A percentile compares a stretch with the other conserved stretches of the same genome.
These are phyloP conservation scores for Potamilus streckersoni DNA, from an alignment of 1,140 invertebrate genomes.

Conservation along the genomic window DNA sequence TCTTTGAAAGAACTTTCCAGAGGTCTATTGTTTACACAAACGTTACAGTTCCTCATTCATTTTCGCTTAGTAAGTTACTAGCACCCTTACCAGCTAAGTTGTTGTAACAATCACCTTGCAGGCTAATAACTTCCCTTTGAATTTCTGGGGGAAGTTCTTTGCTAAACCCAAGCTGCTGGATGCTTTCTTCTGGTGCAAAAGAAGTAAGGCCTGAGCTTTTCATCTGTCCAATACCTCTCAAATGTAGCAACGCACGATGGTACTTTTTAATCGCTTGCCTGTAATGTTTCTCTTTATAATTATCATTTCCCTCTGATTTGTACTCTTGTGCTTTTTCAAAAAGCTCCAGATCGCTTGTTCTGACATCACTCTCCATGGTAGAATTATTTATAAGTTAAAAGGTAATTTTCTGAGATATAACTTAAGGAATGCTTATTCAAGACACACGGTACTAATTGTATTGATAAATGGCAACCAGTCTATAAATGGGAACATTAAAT, in stretches of 20 bases:
- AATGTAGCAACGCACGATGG: constrained; percentile 56
- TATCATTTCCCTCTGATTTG: constrained; percentile 60
- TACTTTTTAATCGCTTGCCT: constrained; percentile 60
- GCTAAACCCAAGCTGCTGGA: constrained; percentile 17
- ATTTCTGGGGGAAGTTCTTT: constrained; percentile 33
- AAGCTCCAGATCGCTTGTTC: constrained; percentile 27
- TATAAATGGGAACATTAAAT: no score
- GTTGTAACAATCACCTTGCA: constrained; percentile 59
- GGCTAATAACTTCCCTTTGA: constrained; percentile 35
- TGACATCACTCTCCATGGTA: not conserved
- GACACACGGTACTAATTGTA: no score
- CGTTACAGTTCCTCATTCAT: not conserved
- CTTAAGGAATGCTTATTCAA: not conserved
- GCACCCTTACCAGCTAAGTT: constrained; percentile 59
- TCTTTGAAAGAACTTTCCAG: no score
- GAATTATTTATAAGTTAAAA: constrained; percentile 4
- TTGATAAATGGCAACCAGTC: no score
- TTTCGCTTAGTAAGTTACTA: not conserved
- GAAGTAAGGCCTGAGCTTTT: constrained; percentile 23
- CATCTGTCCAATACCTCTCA: constrained; percentile 49
- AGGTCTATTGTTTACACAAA: no score
- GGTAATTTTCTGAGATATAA: not conserved
- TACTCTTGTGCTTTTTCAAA: constrained; percentile 48
- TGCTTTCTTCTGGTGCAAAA: constrained; percentile 13
- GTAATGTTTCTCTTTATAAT: constrained; percentile 50